Percentiles rank a stretch among this genome's conserved stretches.
These are phyloP conservation scores for Leptodactylus fuscus DNA, from an alignment of 2,113 vertebrate genomes.

Conservation along the genomic window DNA sequence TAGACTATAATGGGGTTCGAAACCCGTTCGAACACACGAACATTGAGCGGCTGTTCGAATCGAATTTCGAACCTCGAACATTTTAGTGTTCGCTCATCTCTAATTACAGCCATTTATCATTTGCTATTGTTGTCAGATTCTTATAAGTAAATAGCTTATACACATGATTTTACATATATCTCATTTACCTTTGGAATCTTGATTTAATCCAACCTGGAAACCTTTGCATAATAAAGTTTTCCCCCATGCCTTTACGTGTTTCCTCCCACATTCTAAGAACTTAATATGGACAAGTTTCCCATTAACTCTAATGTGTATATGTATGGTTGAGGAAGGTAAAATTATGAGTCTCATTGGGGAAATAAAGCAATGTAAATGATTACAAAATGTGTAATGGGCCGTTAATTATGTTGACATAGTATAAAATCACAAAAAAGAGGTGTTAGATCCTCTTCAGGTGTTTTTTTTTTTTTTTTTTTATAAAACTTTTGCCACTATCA, in stretches of 20 bases:
- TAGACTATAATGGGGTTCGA: too few relatives aligned
- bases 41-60: too few relatives aligned
- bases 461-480: too few relatives aligned
- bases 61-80: too few relatives aligned
- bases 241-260: background rate
- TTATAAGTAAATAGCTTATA: background rate
- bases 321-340: background rate
- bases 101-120: constrained; percentile 1
- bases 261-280: background rate
- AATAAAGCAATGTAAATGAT: background rate
- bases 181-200: background rate
- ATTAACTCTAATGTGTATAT: background rate
- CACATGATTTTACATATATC: background rate
- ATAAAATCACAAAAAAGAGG: too few relatives aligned
- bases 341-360: too few relatives aligned
- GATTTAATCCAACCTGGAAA: too few relatives aligned
- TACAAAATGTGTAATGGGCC: background rate
- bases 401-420: too few relatives aligned
- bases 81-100: too few relatives aligned
- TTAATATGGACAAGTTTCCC: background rate
- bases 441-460: too few relatives aligned
- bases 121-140: background rate
- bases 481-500: too few relatives aligned
- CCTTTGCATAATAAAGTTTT: background rate
- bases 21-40: too few relatives aligned